Percentiles rank a stretch among this genome's conserved stretches.
phyloP scores from a whole-genome alignment of 1,140 invertebrate genomes.

The Monomorium pharaonis region DNA sequence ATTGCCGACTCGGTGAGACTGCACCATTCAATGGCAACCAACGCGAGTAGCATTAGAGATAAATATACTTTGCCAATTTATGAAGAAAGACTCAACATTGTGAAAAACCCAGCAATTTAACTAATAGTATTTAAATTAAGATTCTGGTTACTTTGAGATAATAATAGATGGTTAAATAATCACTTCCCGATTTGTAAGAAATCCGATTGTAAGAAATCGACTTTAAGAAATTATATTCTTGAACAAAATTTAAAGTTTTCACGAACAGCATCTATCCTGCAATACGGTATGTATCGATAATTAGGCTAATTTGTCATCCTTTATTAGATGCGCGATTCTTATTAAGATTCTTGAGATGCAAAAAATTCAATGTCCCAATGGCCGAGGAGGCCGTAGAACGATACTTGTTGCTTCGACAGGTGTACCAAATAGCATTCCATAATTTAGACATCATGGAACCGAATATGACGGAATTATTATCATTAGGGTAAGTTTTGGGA shows the following conservation, averaged over 20 bases:
- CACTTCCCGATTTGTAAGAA: neutral
- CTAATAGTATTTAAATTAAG: neutral
- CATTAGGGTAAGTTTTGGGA: slow-evolving; percentile 87
- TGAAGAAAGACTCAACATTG: neutral
- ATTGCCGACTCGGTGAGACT: slow-evolving; percentile 88
- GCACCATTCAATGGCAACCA: neutral
- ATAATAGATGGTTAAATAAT: neutral
- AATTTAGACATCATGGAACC: slow-evolving; percentile 90
- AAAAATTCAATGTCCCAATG: slow-evolving; percentile 93
- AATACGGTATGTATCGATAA: neutral
- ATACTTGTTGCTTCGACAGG: slow-evolving; percentile 92
- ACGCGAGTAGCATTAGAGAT: neutral
- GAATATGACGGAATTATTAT: slow-evolving; percentile 89
- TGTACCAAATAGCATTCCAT: slow-evolving; percentile 89
- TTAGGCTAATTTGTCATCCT: neutral
- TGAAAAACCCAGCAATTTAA: neutral
- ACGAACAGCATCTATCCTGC: neutral
- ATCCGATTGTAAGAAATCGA: too few species aligned
- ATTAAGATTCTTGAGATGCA: slow-evolving; percentile 91
- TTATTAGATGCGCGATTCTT: slow-evolving; percentile 90
- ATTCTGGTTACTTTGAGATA: neutral
- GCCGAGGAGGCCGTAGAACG: slow-evolving; percentile 93
- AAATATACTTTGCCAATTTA: neutral
- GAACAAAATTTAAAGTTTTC: slow-evolving; percentile 6
- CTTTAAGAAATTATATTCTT: neutral